A percentile compares a stretch with the other conserved stretches of the same genome.
phyloP scores from a whole-genome alignment of 2,888 invertebrate genomes.

The Atethmia centrago region DNA sequence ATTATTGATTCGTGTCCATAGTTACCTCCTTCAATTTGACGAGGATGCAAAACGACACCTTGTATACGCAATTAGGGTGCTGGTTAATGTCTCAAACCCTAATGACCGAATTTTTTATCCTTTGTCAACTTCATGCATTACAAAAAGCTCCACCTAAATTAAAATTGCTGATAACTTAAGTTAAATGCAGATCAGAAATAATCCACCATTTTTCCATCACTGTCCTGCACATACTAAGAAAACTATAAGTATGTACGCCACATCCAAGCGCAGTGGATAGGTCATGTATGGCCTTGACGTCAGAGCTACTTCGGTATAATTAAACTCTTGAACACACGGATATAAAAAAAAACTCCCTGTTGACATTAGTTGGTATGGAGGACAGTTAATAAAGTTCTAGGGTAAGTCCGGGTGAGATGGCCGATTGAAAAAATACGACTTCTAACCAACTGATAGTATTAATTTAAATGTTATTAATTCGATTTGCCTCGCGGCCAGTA shows the following conservation, averaged over 20 bases:
- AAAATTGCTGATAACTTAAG: too few relatives aligned
- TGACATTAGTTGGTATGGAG: background rate
- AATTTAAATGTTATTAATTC: background rate
- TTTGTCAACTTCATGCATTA: too few relatives aligned
- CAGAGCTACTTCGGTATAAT: background rate
- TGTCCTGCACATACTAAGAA: too few relatives aligned
- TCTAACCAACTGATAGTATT: background rate
- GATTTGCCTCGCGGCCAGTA: too few relatives aligned
- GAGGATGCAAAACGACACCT: too few relatives aligned
- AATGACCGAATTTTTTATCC: too few relatives aligned
- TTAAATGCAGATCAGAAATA: too few relatives aligned
- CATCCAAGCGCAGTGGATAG: background rate
- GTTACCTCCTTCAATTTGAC: too few relatives aligned
- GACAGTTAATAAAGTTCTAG: background rate
- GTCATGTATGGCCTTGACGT: background rate
- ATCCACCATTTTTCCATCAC: background rate
- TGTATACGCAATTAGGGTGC: too few relatives aligned
- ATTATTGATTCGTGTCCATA: too few relatives aligned
- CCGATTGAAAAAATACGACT: background rate
- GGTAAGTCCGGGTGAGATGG: background rate
- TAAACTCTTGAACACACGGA: background rate
- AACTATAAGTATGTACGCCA: background rate
- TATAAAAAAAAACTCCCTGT: background rate
- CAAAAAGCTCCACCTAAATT: too few relatives aligned
- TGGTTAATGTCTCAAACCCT: too few relatives aligned